These are phyloP conservation scores for Incurvaria masculella DNA, from an alignment of 2,888 invertebrate species.

Conservation along the genomic window DNA sequence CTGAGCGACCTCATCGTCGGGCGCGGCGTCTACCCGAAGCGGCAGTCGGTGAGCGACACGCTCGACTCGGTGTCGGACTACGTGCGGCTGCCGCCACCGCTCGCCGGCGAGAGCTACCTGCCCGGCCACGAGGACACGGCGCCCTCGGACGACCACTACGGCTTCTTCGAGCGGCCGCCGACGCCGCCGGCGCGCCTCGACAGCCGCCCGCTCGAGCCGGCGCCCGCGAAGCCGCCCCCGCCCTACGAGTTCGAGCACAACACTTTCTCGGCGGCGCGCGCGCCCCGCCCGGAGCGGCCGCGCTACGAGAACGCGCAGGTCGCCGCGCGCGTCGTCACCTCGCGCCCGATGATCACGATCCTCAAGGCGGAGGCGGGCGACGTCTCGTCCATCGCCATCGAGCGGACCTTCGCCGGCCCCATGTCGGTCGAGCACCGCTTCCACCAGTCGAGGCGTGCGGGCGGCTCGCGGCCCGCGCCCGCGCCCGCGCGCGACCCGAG, in stretches of 20 bases:
- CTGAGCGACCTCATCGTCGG: constrained; percentile 81
- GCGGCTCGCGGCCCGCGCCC: constrained; percentile 21
- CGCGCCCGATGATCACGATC: constrained; percentile 72
- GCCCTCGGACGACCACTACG: constrained; percentile 54
- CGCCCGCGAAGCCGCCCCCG: constrained; percentile 60
- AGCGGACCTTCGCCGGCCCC: constrained; percentile 51
- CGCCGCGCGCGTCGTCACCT: constrained; percentile 72
- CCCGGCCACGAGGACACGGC: constrained; percentile 59
- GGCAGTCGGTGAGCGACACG: constrained; percentile 77
- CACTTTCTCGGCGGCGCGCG: constrained; percentile 44
- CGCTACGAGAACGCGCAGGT: constrained; percentile 59
- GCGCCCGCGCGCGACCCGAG: constrained; percentile 37
- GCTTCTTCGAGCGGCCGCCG: constrained; percentile 58
- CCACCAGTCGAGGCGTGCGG: constrained; percentile 48
- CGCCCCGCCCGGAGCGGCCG: constrained; percentile 20
- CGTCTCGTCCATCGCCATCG: constrained; percentile 60
- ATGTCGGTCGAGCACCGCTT: constrained; percentile 49
- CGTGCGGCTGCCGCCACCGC: constrained; percentile 68
- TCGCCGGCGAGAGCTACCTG: constrained; percentile 56
- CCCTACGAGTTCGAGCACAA: constrained; percentile 65
- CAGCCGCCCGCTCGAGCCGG: constrained; percentile 51
- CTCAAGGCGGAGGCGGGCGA: constrained; percentile 73
- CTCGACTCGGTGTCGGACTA: constrained; percentile 89
- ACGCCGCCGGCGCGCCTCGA: constrained; percentile 69
- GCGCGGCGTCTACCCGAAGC: constrained; percentile 66